Evolutionary conservation across 2,888 invertebrate species (phyloP).

Genomic region (Eucriotettix oculatus): DNA sequence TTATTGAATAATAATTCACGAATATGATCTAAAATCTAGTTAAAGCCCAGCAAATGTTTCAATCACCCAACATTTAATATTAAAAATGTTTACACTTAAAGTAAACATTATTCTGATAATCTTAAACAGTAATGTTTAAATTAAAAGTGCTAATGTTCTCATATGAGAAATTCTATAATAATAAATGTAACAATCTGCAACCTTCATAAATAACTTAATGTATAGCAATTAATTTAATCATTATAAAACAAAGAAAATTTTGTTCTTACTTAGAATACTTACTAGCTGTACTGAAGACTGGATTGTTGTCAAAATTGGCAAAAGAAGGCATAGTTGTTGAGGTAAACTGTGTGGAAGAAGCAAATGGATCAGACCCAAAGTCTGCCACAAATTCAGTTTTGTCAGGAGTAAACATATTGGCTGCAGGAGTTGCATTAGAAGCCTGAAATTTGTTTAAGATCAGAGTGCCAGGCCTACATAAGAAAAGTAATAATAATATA

Average conservation of each 20-base stretch:
- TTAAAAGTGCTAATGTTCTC: too few species aligned
- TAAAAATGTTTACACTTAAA: too few species aligned
- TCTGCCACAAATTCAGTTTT: conserved; percentile 22
- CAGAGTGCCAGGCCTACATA: too few species aligned
- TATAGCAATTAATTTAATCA: neutral
- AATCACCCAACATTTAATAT: too few species aligned
- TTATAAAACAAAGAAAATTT: neutral
- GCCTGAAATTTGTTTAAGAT: neutral
- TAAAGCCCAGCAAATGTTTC: too few species aligned
- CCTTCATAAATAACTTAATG: neutral
- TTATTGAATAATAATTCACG: too few species aligned
- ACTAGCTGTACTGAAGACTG: conserved; percentile 37
- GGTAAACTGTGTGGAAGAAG: conserved; percentile 13
- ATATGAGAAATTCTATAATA: too few species aligned
- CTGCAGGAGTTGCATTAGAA: conserved; percentile 5
- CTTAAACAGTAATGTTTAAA: too few species aligned
- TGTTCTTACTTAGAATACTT: conserved; percentile 6
- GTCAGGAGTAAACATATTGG: conserved; percentile 21
- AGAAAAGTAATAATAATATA: too few species aligned
- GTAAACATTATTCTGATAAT: too few species aligned
- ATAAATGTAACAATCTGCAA: too few species aligned
- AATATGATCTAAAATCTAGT: too few species aligned
- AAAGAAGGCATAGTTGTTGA: conserved; percentile 28
- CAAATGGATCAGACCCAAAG: conserved; percentile 24
- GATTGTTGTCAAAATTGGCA: conserved; percentile 58